phyloP scores from a whole-genome alignment of 2,888 invertebrate species.

The Drosophila eohydei region DNA sequence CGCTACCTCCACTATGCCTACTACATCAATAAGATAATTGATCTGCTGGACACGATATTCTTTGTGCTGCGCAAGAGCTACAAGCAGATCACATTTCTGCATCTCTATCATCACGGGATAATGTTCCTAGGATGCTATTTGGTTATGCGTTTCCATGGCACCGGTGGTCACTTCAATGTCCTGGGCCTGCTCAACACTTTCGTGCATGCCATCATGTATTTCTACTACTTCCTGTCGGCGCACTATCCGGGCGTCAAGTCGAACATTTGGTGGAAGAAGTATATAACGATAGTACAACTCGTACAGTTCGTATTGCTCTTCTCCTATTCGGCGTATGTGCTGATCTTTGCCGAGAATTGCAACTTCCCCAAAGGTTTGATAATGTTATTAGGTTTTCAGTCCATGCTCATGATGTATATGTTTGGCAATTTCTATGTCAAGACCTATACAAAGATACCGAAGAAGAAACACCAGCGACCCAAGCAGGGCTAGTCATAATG shows the following conservation, averaged over 20 bases:
- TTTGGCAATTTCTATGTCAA: constrained; percentile 87
- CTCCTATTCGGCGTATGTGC: constrained; percentile 85
- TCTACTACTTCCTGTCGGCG: constrained; percentile 85
- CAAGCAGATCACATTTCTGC: constrained; percentile 93
- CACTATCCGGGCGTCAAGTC: constrained; percentile 85
- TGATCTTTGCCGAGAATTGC: constrained; percentile 85
- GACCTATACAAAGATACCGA: constrained; percentile 83
- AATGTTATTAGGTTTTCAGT: constrained; percentile 86
- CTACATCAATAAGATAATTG: constrained; percentile 88
- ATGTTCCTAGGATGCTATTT: constrained; percentile 90
- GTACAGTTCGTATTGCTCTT: constrained; percentile 89
- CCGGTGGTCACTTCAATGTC: constrained; percentile 85
- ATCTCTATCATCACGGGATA: constrained; percentile 94
- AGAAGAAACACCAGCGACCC: neutral
- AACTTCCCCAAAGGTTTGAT: constrained; percentile 86
- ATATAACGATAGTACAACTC: constrained; percentile 85
- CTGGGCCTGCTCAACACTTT: constrained; percentile 85
- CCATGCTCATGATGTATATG: constrained; percentile 86
- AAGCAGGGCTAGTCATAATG: constrained; percentile 14
- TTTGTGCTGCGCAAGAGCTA: constrained; percentile 95
- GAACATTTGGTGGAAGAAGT: constrained; percentile 86
- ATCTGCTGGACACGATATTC: constrained; percentile 92
- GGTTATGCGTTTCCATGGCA: constrained; percentile 91
- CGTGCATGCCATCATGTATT: constrained; percentile 86
- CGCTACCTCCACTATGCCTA: constrained; percentile 65